These are phyloP conservation scores for Charina bottae DNA, from an alignment of 2,113 vertebrate species.

Conservation along the genomic window DNA sequence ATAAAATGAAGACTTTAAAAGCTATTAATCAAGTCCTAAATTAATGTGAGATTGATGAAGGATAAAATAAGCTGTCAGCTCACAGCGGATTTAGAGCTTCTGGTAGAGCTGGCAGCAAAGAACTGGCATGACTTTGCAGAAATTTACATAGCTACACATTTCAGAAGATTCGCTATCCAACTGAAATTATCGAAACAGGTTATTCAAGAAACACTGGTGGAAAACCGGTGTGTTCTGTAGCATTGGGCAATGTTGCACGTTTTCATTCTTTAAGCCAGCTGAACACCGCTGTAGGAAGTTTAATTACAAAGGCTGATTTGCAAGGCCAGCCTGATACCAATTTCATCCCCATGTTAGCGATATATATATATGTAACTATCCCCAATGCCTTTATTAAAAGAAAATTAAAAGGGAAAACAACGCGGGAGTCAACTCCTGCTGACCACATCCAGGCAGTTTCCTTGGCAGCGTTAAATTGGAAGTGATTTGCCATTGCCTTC, in stretches of 20 bases:
- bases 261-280: neutral
- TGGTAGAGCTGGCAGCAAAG: neutral
- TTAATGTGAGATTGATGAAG: neutral
- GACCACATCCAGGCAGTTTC: neutral
- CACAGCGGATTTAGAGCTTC: neutral
- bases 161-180: neutral
- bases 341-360: neutral
- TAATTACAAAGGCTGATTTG: neutral
- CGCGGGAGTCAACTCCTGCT: neutral
- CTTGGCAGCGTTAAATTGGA: neutral
- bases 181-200: neutral
- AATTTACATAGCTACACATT: neutral
- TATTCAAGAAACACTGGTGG: neutral
- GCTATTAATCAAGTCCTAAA: neutral
- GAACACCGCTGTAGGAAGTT: neutral
- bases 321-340: neutral
- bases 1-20: neutral
- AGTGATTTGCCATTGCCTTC: neutral
- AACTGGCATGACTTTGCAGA: neutral
- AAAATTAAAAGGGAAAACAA: neutral
- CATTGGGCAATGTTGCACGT: fast-evolving
- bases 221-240: neutral
- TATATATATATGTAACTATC: too few species aligned
- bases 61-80: neutral
- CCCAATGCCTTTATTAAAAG: neutral